Percentiles rank a stretch among this genome's conserved stretches.
These are phyloP conservation scores for Patella pellucida DNA, from an alignment of 2,888 invertebrate genomes.

Conservation along the genomic window DNA sequence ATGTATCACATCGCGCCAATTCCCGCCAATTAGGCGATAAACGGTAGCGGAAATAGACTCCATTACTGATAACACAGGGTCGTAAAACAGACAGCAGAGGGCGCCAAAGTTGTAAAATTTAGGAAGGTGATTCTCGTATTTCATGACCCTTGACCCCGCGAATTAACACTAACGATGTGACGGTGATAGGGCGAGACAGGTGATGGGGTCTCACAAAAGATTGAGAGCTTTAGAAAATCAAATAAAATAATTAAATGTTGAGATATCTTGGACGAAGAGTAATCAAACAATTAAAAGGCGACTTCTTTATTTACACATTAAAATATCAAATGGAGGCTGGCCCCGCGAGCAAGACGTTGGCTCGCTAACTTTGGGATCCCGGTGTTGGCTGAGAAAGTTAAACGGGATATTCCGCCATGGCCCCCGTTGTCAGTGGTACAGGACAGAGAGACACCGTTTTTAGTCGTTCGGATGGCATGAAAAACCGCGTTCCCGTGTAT, in stretches of 20 bases:
- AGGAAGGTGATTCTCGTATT: neutral
- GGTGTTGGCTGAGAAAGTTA: too few relatives aligned
- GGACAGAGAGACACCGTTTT: too few relatives aligned
- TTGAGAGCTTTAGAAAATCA: neutral
- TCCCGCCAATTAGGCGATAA: slow-evolving; percentile 10
- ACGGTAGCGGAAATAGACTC: slow-evolving; percentile 5
- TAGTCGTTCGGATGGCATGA: too few relatives aligned
- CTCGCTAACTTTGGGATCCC: too few relatives aligned
- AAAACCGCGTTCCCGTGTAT: too few relatives aligned
- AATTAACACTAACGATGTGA: neutral
- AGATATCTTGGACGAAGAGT: too few relatives aligned
- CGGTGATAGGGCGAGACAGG: neutral
- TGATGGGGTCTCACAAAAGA: neutral
- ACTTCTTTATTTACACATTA: too few relatives aligned
- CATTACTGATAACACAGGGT: neutral
- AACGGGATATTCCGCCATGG: too few relatives aligned
- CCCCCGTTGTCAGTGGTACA: too few relatives aligned
- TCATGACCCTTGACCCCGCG: neutral
- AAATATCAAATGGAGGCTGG: too few relatives aligned
- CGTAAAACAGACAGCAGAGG: slow-evolving; percentile 7
- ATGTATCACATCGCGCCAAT: neutral
- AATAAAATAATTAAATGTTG: neutral
- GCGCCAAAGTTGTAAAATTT: slow-evolving; percentile 9
- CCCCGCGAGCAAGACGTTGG: too few relatives aligned
- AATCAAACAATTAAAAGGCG: too few relatives aligned